phyloP scores from a whole-genome alignment of 2,888 invertebrate genomes.

The Clunio marinus region DNA sequence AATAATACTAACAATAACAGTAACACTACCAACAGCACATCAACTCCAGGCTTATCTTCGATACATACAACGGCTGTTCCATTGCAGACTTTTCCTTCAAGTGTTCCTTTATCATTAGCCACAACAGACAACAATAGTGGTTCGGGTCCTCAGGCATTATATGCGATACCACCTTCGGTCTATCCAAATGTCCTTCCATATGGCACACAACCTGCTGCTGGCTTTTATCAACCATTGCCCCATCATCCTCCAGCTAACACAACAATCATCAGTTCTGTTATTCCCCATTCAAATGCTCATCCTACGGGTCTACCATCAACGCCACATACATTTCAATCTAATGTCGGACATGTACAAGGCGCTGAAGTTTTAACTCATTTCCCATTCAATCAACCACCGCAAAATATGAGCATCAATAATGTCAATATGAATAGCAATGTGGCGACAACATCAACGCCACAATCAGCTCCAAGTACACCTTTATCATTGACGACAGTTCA shows the following conservation, averaged over 20 bases:
- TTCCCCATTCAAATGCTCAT: slow-evolving; percentile 40
- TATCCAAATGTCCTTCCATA: slow-evolving; percentile 51
- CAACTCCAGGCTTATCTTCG: slow-evolving; percentile 41
- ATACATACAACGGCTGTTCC: slow-evolving; percentile 43
- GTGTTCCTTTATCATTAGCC: slow-evolving; percentile 42
- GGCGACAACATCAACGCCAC: slow-evolving; percentile 43
- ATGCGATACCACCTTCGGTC: slow-evolving; percentile 50
- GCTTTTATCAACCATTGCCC: slow-evolving; percentile 45
- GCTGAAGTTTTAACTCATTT: slow-evolving; percentile 25
- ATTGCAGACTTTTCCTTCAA: slow-evolving; percentile 42
- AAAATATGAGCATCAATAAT: too few relatives aligned
- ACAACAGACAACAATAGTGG: background rate
- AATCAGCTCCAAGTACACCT: slow-evolving; percentile 51
- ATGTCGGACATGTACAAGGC: background rate
- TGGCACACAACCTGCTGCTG: slow-evolving; percentile 42
- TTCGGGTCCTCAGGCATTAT: slow-evolving; percentile 44
- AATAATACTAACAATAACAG: slow-evolving; percentile 26
- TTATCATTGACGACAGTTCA: slow-evolving; percentile 43
- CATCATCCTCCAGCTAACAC: slow-evolving; percentile 49
- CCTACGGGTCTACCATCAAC: slow-evolving; percentile 41
- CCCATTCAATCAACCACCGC: slow-evolving; percentile 32
- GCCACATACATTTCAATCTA: slow-evolving; percentile 39
- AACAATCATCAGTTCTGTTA: slow-evolving; percentile 48
- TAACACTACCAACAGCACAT: slow-evolving; percentile 32
- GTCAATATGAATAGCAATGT: slow-evolving; percentile 41